Conservation (phyloP, 2,888 invertebrate genomes). For the Eurois occulta region DNA sequence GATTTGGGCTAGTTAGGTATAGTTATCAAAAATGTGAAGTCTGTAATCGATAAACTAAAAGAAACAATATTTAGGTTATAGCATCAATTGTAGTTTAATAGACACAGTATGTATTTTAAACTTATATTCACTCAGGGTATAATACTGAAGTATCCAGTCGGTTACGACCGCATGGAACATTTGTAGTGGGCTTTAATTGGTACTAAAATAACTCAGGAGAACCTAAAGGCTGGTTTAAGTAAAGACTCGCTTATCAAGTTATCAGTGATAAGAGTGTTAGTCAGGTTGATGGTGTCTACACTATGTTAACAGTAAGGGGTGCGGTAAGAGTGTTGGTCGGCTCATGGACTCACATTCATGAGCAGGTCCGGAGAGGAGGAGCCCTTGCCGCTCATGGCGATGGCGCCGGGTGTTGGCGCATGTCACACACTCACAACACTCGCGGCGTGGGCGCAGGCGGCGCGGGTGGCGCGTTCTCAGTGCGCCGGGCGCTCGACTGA, state of each 20-base stretch:
- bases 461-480: constrained; percentile 85
- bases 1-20: not conserved
- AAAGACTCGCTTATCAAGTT: constrained; percentile 32
- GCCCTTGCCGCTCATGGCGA: constrained; percentile 69
- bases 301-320: constrained; percentile 47
- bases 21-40: not conserved
- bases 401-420: constrained; percentile 81
- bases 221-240: constrained; percentile 11
- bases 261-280: constrained; percentile 60
- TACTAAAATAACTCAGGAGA: constrained; percentile 13
- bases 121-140: constrained; percentile 9
- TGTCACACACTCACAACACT: constrained; percentile 88
- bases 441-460: constrained; percentile 84
- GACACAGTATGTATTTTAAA: not conserved
- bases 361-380: constrained; percentile 82
- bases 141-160: not conserved
- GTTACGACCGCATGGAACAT: not conserved
- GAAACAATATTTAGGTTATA: constrained; percentile 6
- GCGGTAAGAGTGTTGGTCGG: constrained; percentile 58
- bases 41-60: not conserved
- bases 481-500: constrained; percentile 87
- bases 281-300: constrained; percentile 42
- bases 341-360: constrained; percentile 89
- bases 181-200: not conserved
- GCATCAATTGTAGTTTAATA: not conserved